Evolutionary conservation across 2,797 vertebrate genomes (phyloP).

Genomic region (Phoeniculus purpureus): DNA sequence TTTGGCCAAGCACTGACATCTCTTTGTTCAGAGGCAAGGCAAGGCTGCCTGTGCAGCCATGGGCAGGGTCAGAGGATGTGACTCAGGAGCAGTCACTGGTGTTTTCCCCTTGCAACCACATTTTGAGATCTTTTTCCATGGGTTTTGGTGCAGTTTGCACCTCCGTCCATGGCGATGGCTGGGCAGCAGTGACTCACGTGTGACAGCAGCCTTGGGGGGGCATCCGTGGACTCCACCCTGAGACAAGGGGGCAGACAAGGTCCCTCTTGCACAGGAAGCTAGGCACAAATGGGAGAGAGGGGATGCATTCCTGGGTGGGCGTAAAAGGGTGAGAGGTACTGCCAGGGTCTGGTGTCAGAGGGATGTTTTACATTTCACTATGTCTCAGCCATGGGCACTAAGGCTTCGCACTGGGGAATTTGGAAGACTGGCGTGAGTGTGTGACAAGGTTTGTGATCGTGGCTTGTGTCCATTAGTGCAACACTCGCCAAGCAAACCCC

Average conservation of each 20-base stretch:
- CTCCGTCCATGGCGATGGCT: fast-evolving
- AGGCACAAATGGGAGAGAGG: fast-evolving
- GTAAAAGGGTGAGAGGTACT: not conserved
- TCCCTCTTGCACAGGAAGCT: not conserved
- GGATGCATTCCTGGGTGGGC: not conserved
- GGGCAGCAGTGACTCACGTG: not conserved
- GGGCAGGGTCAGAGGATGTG: not conserved
- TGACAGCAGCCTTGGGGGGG: not conserved
- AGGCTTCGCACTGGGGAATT: fast-evolving
- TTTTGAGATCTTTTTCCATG: no score
- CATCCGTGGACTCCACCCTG: fast-evolving
- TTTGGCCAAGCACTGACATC: not conserved
- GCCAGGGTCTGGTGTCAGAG: not conserved
- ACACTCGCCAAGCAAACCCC: not conserved
- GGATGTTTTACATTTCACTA: not conserved
- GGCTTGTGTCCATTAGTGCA: not conserved
- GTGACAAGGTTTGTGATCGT: not conserved
- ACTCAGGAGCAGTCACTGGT: not conserved
- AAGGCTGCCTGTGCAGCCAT: not conserved
- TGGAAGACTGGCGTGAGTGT: not conserved
- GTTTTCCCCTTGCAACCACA: not conserved
- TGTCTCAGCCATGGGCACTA: fast-evolving
- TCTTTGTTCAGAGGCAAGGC: not conserved
- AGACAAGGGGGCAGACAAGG: fast-evolving
- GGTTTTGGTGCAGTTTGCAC: not conserved